Evolutionary conservation across 2,888 invertebrate genomes (phyloP), one percentile per base, ranked within the genome.

Genomic region (Strigamia crassipes): DNA sequence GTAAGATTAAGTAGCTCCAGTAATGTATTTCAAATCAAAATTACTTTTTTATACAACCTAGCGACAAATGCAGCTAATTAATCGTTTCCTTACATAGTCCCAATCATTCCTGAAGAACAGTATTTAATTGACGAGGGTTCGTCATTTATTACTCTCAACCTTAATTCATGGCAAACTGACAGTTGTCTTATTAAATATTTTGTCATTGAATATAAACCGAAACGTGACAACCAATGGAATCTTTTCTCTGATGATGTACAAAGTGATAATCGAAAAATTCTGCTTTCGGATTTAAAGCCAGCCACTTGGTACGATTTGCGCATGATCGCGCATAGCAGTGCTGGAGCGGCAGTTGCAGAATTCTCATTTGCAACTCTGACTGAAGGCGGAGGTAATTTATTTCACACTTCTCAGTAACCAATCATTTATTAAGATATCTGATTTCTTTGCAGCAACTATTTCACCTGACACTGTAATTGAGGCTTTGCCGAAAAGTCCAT

Each of bases 251-350:
- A 85, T 41, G 87, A 87, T 18, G 85, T 87, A 42, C 85, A 85
- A 84, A 86, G 87, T 4, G 84, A 86, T 18, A 86, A 86, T 79
- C 86, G 85, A 82, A 84, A 86, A 83, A 84, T 87, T 5, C 81
- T 87, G 73, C 82, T 85, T 3, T 84, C 86, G 12, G 87, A 87
- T 83, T 85, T 85, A 4, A 87, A 87, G 6, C 80, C 80, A 9
- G 80, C 46, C 1, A 80, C 42, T 46, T 56, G 56, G 46, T 80
- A 80, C 51, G 46, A 80, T 23, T 80, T 80, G 51, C 21, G 80
- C 41, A 80, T 80, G 21, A 80, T 56, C 18, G 80, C 80, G 10
- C 80, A 80, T 51, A 80, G 56, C 15, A 80, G 15, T 51, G 80
- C 80, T 34, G 80, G 80, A 23, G 15, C 80, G 18, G 4, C 80